Evolutionary conservation across 2,888 invertebrate species (phyloP), one percentile per base, ranked within the genome.

Genomic region (Caenorhabditis zanzibari): DNA sequence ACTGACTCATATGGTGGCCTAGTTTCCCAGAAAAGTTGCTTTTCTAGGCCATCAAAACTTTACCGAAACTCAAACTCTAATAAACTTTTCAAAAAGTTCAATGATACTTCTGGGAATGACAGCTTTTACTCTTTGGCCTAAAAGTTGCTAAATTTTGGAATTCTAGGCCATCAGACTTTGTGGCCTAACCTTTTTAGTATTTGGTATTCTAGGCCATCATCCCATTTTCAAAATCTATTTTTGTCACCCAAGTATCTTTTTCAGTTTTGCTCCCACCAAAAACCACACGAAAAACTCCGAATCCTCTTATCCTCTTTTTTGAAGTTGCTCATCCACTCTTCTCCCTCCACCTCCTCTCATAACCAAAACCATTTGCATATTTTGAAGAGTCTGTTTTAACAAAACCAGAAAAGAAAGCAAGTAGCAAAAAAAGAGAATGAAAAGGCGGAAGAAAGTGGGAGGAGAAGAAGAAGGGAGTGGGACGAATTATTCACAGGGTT

Each of bases 301-400:
- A 63, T 63, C 63, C 63, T 63, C 63, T 63, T 63, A 58, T 56
- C 56, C 22, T 28, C 28, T 28, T 0, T 4, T 32, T 10, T 26
- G 47, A 63, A 47, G 63, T 44, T 63, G 63, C 44, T 63, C 59
- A 24, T 59, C 35, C 22, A 4, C 28, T n/a, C 26, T 32, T 22
- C 19, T 16, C 28, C 35, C 41, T n/a, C n/a, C 59, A 35, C 12
- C 22, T 59, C 59, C 19, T 64, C 47, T 66, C 66, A 64, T 64
- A 64, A 64, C 66, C 35, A 54, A 54, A 68, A 52, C 68, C 54
- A 68, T 68, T 68, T 68, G 68, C 68, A 68, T 68, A 68, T 68
- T 54, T 38, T 38, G 38, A 38, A 38, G 38, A 38, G 38, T 52
- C 14, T 26, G 54, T 58, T 56, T 2, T 19, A 35, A 19, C 26